Percentiles rank a stretch among this genome's conserved stretches.
phyloP scores from a whole-genome alignment of 2,888 invertebrate genomes.

The Atherix ibis region DNA sequence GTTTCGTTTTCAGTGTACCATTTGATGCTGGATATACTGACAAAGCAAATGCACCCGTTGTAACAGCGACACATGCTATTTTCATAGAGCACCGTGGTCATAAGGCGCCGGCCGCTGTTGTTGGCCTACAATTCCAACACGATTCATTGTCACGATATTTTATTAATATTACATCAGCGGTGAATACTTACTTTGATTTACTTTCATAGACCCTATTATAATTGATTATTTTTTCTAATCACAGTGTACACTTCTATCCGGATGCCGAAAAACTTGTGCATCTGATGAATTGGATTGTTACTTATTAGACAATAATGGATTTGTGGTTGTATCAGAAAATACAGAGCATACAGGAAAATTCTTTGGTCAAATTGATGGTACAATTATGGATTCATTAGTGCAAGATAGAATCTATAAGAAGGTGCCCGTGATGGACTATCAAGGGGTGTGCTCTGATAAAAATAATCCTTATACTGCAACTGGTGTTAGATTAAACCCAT shows the following conservation, averaged over 20 bases:
- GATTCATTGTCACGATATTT: constrained; percentile 70
- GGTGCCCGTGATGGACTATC: constrained; percentile 75
- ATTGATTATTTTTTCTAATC: constrained; percentile 1
- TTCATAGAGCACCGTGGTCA: constrained; percentile 72
- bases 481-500: constrained; percentile 21
- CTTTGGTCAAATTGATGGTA: constrained; percentile 87
- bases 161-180: constrained; percentile 74
- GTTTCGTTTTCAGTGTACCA: constrained; percentile 70
- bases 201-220: neutral
- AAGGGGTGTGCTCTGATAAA: constrained; percentile 64
- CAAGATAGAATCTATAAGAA: constrained; percentile 82
- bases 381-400: constrained; percentile 84
- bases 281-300: constrained; percentile 83
- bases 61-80: constrained; percentile 82
- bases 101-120: constrained; percentile 77
- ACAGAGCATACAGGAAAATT: constrained; percentile 77
- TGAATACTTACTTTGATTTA: constrained; percentile 29
- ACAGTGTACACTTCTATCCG: constrained; percentile 47
- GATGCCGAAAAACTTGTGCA: constrained; percentile 71
- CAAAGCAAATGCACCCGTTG: constrained; percentile 43
- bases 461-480: constrained; percentile 38
- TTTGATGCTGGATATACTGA: constrained; percentile 33
- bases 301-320: constrained; percentile 87
- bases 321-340: constrained; percentile 79
- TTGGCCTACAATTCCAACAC: constrained; percentile 79